phyloP scores from a whole-genome alignment of 1,140 invertebrate genomes.

The Bombus waltoni region DNA sequence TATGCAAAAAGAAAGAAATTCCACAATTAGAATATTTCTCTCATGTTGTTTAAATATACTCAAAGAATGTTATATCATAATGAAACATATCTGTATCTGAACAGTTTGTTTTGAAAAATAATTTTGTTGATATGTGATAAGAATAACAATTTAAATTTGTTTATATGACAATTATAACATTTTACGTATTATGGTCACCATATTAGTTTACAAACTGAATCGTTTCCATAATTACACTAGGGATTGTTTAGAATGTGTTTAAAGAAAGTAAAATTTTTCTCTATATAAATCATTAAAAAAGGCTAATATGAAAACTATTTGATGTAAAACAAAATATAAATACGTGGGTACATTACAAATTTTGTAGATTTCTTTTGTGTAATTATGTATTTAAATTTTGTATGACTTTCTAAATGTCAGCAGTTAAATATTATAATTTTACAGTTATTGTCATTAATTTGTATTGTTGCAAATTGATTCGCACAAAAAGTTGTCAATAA shows the following conservation, averaged over 20 bases:
- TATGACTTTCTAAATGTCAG: slow-evolving; percentile 4
- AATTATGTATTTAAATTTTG: slow-evolving; percentile 42
- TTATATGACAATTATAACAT: slow-evolving; percentile 20
- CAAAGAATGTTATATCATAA: slow-evolving; percentile 42
- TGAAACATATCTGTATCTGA: slow-evolving; percentile 45
- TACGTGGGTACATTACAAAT: slow-evolving; percentile 18
- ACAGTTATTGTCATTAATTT: slow-evolving; percentile 24
- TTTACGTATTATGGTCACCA: slow-evolving; percentile 19
- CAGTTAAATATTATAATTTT: slow-evolving; percentile 30
- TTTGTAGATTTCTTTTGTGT: slow-evolving; percentile 36
- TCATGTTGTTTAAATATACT: slow-evolving; percentile 47
- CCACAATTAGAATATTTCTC: slow-evolving; percentile 35
- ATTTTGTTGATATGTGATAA: slow-evolving; percentile 31
- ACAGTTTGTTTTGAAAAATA: slow-evolving; percentile 29
- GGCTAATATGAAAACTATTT: slow-evolving; percentile 29
- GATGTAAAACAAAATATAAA: slow-evolving; percentile 50
- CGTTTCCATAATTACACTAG: slow-evolving; percentile 24
- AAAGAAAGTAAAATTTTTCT: slow-evolving; percentile 32
- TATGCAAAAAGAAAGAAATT: slow-evolving; percentile 15
- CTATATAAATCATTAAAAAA: slow-evolving; percentile 11
- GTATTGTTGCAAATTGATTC: slow-evolving; percentile 38
- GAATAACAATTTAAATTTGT: slow-evolving; percentile 37
- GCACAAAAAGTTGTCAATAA: slow-evolving; percentile 47
- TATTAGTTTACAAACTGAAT: slow-evolving; percentile 38
- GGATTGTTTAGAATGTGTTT: slow-evolving; percentile 31